A percentile compares a stretch with the other conserved stretches of the same genome.
Conservation (phyloP, 2,888 invertebrate species). For the Esperia sulphurella region DNA sequence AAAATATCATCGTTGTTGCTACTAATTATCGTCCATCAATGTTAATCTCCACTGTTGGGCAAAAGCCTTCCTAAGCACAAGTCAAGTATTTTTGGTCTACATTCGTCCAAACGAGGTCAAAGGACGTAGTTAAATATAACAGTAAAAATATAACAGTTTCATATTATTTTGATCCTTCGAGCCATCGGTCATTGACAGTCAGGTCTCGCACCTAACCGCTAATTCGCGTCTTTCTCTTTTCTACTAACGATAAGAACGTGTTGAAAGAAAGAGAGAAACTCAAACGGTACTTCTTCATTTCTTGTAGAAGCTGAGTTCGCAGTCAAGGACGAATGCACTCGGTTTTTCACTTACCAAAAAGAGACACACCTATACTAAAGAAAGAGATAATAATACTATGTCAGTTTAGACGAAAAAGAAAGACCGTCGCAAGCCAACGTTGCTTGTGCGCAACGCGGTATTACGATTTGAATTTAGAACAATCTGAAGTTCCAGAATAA, state of each 20-base stretch:
- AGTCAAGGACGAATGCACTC: slow-evolving; percentile 72
- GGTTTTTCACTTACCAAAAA: slow-evolving; percentile 32
- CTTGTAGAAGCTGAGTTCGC: slow-evolving; percentile 46
- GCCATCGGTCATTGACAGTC: slow-evolving; percentile 71
- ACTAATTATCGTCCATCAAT: neutral
- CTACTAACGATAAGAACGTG: slow-evolving; percentile 13
- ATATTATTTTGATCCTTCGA: slow-evolving; percentile 58
- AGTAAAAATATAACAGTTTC: slow-evolving; percentile 46
- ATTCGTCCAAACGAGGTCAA: slow-evolving; percentile 29
- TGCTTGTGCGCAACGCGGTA: slow-evolving; percentile 41
- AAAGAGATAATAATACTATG: slow-evolving; percentile 32
- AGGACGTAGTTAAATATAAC: slow-evolving; percentile 47
- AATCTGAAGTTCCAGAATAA: slow-evolving; percentile 8
- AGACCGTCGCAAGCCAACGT: slow-evolving; percentile 38
- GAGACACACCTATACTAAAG: slow-evolving; percentile 32
- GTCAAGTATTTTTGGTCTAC: neutral
- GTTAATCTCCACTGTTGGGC: neutral
- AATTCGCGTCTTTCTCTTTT: slow-evolving; percentile 45
- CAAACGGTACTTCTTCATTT: slow-evolving; percentile 65
- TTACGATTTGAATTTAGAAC: slow-evolving; percentile 36
- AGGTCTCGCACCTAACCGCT: slow-evolving; percentile 51
- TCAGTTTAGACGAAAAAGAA: slow-evolving; percentile 49
- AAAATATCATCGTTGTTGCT: too few relatives aligned
- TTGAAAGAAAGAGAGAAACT: slow-evolving; percentile 38
- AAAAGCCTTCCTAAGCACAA: neutral